Base-by-base conservation (phyloP, 2,113 vertebrate genomes). In the Prinia subflava region DNA sequence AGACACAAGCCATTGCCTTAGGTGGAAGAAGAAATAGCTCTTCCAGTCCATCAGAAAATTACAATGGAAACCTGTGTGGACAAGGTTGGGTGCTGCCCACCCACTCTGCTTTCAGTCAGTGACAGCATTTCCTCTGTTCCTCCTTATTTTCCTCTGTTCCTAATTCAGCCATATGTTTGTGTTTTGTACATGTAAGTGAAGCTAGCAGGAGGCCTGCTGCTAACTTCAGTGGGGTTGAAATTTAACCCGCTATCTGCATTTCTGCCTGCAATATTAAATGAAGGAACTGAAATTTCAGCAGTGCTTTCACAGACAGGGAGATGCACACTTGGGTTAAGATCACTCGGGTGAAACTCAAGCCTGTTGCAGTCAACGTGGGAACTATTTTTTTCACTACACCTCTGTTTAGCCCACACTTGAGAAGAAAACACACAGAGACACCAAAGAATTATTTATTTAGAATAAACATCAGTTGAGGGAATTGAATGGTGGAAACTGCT, bases 321-420 rank as follows among this genome's bases (percentile, higher is more conserved):
- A 63, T 46, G 33, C 63, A 89, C 62, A 69, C n/a, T 70, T 42
- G 56, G 49, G 76, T 86, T 91, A 67, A 93, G 82, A 91, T 65
- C 65, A 35, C 52, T 73, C 14, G 37, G 65, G 89, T 73, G 74
- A 94, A 91, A 87, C 50, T 78, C 82, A 91, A 73, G 70, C 85
- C 82, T 76, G 52, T 52, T 89, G 62, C 62, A 75, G 60, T 79
- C 94, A 84, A 31, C 37, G 83, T 64, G 65, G 77, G 50, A 92
- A 77, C 83, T 90, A 77, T 92, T 89, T 96, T 94, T 94, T 94
- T 89, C 50, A 47, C 65, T 79, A 73, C 0, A 22, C 89, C 65
- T 91, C 87, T 82, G 70, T 95, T 91, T 70, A 94, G 84, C 84
- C 90, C 90, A 90, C 82, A 52, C 75, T 91, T 65, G 78, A 93